Evolutionary conservation across 2,797 vertebrate genomes (phyloP).

Genomic region (Ctenochaetus hawaiiensis): DNA sequence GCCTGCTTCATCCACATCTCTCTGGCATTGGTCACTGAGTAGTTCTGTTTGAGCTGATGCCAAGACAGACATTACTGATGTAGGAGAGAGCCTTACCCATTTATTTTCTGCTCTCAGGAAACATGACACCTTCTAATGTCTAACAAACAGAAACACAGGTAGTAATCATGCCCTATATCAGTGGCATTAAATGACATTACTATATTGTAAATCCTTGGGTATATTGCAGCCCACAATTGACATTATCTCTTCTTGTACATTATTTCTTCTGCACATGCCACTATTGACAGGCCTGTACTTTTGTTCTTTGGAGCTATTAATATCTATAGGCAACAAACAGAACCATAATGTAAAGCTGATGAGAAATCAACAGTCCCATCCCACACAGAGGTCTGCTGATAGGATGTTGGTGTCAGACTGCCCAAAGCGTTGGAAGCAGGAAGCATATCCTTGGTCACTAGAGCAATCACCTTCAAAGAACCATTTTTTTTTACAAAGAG

Average conservation of each 20-base stretch:
- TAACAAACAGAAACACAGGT: constrained; percentile 1
- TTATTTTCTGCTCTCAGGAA: constrained; percentile 7
- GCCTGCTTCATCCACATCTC: neutral
- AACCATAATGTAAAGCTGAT: constrained; percentile 14
- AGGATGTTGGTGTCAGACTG: neutral
- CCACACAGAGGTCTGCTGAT: constrained; percentile 23
- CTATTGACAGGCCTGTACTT: neutral
- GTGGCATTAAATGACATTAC: neutral
- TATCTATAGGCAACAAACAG: constrained; percentile 1
- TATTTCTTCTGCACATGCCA: neutral
- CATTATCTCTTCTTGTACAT: neutral
- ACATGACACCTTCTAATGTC: constrained; percentile 18
- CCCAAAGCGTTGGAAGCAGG: constrained; percentile 17
- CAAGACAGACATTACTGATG: constrained; percentile 22
- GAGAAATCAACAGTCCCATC: constrained; percentile 18
- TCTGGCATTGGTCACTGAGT: neutral
- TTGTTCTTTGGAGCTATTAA: constrained; percentile 8
- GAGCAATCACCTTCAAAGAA: constrained; percentile 21
- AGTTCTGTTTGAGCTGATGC: constrained; percentile 17
- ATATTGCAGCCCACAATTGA: neutral
- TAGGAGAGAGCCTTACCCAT: constrained; percentile 8
- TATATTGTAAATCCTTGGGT: neutral
- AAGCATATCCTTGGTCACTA: neutral
- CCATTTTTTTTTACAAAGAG: neutral
- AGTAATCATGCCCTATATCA: neutral